phyloP scores from a whole-genome alignment of 1,140 invertebrate species.

The Matsumurasca onukii region DNA sequence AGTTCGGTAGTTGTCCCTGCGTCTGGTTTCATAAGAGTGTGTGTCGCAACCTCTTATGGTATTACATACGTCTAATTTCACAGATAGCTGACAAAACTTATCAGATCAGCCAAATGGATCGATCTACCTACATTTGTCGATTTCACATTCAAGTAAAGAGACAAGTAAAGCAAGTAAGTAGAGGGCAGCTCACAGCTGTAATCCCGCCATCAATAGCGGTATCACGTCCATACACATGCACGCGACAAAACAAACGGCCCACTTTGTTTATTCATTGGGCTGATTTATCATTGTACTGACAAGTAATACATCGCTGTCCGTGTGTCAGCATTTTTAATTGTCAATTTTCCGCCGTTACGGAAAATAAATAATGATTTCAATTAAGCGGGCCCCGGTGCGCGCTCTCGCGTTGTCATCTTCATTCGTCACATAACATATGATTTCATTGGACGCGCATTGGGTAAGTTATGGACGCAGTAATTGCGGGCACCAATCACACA shows the following conservation, averaged over 20 bases:
- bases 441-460: background rate
- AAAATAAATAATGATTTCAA: constrained; percentile 28
- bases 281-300: constrained; percentile 21
- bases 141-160: too few species aligned
- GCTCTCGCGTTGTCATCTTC: background rate
- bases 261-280: constrained; percentile 12
- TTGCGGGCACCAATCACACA: background rate
- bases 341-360: constrained; percentile 7
- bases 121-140: too few species aligned
- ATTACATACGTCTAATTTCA: too few species aligned
- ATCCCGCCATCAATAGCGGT: constrained; percentile 10
- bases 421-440: background rate
- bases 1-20: too few species aligned
- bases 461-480: background rate
- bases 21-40: too few species aligned
- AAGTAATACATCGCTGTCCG: constrained; percentile 19
- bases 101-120: too few species aligned
- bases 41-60: too few species aligned
- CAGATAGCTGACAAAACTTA: too few species aligned
- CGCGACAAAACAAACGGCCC: constrained; percentile 1
- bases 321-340: constrained; percentile 26
- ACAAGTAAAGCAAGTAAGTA: too few species aligned
- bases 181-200: too few species aligned
- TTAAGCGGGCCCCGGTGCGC: background rate
- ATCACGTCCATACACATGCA: background rate